A percentile compares a stretch with the other conserved stretches of the same genome.
These are phyloP conservation scores for Microtus pennsylvanicus DNA, from an alignment of 2,113 vertebrate species.

Conservation along the genomic window DNA sequence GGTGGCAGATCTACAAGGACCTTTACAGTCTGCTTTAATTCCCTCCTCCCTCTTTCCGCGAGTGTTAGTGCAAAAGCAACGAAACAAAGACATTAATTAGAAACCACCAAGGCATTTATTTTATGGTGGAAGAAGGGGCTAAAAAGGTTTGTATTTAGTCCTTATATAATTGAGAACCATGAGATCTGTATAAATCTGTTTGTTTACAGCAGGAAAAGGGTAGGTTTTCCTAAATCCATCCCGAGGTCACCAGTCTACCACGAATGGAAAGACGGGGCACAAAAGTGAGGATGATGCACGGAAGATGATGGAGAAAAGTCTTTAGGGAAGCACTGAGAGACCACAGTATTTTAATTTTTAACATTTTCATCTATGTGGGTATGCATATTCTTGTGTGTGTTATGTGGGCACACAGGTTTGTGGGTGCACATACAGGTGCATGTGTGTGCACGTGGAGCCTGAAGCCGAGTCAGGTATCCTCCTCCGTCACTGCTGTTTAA, in stretches of 20 bases:
- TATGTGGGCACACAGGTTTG: background rate
- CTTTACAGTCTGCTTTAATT: background rate
- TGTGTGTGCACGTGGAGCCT: background rate
- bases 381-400: too few relatives aligned
- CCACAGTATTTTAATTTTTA: background rate
- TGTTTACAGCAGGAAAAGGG: background rate
- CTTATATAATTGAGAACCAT: background rate
- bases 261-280: background rate
- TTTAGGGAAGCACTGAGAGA: conserved; percentile 13
- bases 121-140: background rate
- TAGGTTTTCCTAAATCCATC: conserved; percentile 1
- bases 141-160: too few relatives aligned
- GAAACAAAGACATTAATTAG: background rate
- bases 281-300: background rate
- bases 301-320: background rate
- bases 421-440: background rate
- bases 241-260: background rate
- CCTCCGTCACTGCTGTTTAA: background rate
- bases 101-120: background rate
- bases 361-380: background rate
- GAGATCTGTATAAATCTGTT: background rate
- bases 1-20: background rate
- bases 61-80: background rate
- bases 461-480: background rate
- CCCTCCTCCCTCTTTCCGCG: background rate